Percentiles rank a stretch among this genome's conserved stretches.
Evolutionary conservation across 2,113 vertebrate species (phyloP).

Genomic region (Phrynosoma platyrhinos): DNA sequence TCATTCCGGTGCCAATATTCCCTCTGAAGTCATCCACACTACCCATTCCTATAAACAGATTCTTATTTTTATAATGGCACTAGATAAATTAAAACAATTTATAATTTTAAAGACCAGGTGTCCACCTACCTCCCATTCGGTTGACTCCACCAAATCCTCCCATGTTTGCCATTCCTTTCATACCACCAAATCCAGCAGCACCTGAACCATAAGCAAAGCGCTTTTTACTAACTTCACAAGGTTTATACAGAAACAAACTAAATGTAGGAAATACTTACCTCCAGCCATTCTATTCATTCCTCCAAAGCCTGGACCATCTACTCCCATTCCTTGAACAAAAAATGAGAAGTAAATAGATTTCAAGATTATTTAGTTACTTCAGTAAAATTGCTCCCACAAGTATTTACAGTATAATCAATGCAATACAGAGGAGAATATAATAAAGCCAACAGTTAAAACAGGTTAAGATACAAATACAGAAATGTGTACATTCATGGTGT

Average conservation of each 20-base stretch:
- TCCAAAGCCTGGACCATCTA: conserved; percentile 91
- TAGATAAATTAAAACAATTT: neutral
- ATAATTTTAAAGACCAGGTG: accelerated
- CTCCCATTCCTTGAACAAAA: conserved; percentile 84
- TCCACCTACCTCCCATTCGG: conserved; percentile 90
- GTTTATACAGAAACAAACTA: neutral
- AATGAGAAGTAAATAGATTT: neutral
- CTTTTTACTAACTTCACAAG: conserved; percentile 53
- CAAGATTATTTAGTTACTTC: neutral
- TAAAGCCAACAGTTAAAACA: neutral
- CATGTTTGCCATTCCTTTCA: conserved; percentile 92
- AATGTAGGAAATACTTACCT: conserved; percentile 75
- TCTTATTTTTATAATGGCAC: conserved; percentile 29
- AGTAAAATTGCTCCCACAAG: neutral
- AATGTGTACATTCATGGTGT: too few species aligned
- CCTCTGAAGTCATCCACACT: conserved; percentile 62
- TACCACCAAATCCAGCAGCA: conserved; percentile 87
- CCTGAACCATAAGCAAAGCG: conserved; percentile 77
- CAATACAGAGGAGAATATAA: neutral
- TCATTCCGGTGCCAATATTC: conserved; percentile 43
- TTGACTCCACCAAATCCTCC: conserved; percentile 89
- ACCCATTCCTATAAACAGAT: conserved; percentile 43
- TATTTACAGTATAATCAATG: neutral
- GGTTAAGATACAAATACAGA: neutral
- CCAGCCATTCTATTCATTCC: conserved; percentile 92